Evolutionary conservation across 2,888 invertebrate species (phyloP).

Genomic region (Vesta saturnalis): DNA sequence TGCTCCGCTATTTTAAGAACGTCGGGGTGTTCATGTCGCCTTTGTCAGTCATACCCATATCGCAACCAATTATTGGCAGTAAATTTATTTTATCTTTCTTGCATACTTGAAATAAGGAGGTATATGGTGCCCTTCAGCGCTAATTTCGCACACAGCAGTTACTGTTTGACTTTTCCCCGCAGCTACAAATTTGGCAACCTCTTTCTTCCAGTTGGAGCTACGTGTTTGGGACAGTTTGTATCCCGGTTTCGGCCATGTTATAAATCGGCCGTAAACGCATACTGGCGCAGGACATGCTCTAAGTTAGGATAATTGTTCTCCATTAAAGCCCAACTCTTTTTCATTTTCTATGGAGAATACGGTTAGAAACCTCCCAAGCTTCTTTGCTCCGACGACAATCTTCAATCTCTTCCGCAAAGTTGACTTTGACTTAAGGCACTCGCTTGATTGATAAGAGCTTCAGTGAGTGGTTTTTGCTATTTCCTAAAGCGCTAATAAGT

Average conservation of each 20-base stretch:
- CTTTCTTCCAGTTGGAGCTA: neutral
- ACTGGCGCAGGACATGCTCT: too few species aligned
- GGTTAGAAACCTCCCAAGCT: too few species aligned
- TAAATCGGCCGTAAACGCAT: neutral
- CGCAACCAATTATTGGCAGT: neutral
- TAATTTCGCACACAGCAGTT: neutral
- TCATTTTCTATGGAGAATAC: too few species aligned
- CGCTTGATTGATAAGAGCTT: too few species aligned
- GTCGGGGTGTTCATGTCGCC: constrained; percentile 3
- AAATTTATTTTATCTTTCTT: neutral
- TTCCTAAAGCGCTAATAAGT: too few species aligned
- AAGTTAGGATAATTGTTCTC: too few species aligned
- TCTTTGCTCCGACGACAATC: too few species aligned
- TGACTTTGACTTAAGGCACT: too few species aligned
- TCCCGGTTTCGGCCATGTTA: neutral
- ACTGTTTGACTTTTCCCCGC: neutral
- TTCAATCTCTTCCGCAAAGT: too few species aligned
- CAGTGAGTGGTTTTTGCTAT: too few species aligned
- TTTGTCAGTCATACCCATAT: neutral
- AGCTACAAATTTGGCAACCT: neutral
- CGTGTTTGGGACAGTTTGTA: neutral
- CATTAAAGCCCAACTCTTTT: too few species aligned
- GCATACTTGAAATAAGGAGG: constrained; percentile 1
- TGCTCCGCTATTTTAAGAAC: neutral
- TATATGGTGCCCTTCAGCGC: neutral